These are phyloP conservation scores for Cacatua alba DNA, from an alignment of 2,113 vertebrate species.

Conservation along the genomic window DNA sequence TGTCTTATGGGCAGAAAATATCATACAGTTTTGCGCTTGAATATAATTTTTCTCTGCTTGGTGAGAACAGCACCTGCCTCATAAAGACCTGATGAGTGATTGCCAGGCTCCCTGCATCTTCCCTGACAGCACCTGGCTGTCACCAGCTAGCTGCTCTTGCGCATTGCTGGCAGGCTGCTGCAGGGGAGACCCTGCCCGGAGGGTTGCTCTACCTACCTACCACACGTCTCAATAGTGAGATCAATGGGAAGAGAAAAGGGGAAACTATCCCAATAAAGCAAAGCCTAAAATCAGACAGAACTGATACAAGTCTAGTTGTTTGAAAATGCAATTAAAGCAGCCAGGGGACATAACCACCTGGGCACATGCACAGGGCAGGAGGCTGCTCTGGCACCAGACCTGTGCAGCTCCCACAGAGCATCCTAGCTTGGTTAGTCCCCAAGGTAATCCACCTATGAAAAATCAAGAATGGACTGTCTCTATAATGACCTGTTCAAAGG, in stretches of 20 bases:
- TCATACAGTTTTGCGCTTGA: not conserved
- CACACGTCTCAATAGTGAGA: not conserved
- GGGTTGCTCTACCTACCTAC: not conserved
- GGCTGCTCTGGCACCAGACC: not conserved
- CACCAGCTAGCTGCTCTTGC: not conserved
- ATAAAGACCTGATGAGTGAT: not conserved
- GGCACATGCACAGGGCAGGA: not conserved
- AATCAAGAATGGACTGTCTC: not conserved
- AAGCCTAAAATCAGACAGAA: not conserved
- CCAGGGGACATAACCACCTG: fast-evolving
- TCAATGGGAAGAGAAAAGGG: not conserved
- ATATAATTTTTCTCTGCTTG: not conserved
- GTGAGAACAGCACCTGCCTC: not conserved
- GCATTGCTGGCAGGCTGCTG: not conserved
- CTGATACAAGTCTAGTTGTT: not conserved
- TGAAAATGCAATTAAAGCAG: not conserved
- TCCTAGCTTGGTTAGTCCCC: not conserved
- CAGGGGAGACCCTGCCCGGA: not conserved
- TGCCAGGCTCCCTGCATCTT: not conserved
- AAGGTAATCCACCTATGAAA: not conserved
- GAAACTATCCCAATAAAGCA: not conserved
- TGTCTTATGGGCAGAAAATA: not conserved
- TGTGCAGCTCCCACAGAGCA: not conserved
- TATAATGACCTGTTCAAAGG: not conserved
- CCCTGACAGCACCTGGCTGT: not conserved